A percentile compares a stretch with the other conserved stretches of the same genome.
Conservation (phyloP, 2,113 vertebrate species). For the Alligator sinensis region DNA sequence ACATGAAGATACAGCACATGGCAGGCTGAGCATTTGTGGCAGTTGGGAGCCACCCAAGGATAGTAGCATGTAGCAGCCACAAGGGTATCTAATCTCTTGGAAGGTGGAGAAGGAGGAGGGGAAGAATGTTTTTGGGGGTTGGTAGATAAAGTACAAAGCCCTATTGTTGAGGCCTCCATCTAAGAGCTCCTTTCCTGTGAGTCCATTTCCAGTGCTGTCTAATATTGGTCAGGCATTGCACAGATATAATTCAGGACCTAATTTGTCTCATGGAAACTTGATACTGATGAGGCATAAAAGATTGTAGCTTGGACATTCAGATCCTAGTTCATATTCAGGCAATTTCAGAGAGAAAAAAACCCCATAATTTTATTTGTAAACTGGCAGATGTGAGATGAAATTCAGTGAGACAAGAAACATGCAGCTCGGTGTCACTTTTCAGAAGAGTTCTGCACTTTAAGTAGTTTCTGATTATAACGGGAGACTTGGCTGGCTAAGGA, state of each 20-base stretch:
- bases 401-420: neutral
- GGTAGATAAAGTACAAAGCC: too few relatives aligned
- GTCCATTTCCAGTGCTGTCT: neutral
- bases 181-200: neutral
- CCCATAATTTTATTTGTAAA: neutral
- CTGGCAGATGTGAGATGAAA: neutral
- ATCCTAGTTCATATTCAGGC: neutral
- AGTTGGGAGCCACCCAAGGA: neutral
- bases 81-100: neutral
- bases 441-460: neutral
- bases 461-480: neutral
- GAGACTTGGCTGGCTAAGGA: neutral
- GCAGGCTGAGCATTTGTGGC: neutral
- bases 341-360: neutral
- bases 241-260: neutral
- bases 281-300: neutral
- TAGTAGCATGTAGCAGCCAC: neutral
- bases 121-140: too few relatives aligned
- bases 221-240: neutral
- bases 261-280: neutral
- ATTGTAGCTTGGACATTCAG: neutral
- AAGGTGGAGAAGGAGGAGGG: too few relatives aligned
- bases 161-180: neutral
- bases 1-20: neutral
- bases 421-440: neutral